phyloP scores from a whole-genome alignment of 1,140 invertebrate genomes.

The Drosophila repleta region DNA sequence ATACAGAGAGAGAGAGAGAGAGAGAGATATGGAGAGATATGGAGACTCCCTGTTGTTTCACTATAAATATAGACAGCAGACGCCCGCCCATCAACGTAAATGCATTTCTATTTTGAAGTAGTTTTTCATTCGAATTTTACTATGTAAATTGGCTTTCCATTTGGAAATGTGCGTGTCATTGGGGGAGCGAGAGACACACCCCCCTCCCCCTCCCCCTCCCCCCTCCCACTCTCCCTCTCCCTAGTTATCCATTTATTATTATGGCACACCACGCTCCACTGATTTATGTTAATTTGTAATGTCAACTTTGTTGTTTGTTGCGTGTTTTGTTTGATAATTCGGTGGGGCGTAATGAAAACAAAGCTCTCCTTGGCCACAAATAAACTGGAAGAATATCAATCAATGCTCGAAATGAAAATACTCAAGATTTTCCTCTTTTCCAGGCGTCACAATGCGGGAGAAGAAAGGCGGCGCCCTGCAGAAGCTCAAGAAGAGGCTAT shows the following conservation, averaged over 20 bases:
- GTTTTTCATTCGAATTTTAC: slow-evolving; percentile 49
- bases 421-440: slow-evolving; percentile 64
- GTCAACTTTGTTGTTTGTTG: slow-evolving; percentile 50
- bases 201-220: too few relatives aligned
- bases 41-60: neutral
- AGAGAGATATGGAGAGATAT: neutral
- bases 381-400: slow-evolving; percentile 31
- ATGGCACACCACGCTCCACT: slow-evolving; percentile 74
- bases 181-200: too few relatives aligned
- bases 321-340: slow-evolving; percentile 61
- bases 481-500: slow-evolving; percentile 95
- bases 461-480: slow-evolving; percentile 95
- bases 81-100: slow-evolving; percentile 36
- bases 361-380: slow-evolving; percentile 15
- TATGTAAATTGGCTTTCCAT: slow-evolving; percentile 43
- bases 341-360: slow-evolving; percentile 35
- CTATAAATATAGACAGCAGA: slow-evolving; percentile 1
- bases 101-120: slow-evolving; percentile 62
- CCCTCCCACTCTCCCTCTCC: too few relatives aligned
- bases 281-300: slow-evolving; percentile 78
- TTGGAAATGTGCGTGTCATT: slow-evolving; percentile 31
- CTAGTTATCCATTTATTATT: slow-evolving; percentile 57
- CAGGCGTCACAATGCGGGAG: slow-evolving; percentile 94
- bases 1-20: slow-evolving; percentile 1
- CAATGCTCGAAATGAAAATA: slow-evolving; percentile 18